Base-by-base conservation (phyloP, 2,113 vertebrate genomes). In the Strix uralensis region DNA sequence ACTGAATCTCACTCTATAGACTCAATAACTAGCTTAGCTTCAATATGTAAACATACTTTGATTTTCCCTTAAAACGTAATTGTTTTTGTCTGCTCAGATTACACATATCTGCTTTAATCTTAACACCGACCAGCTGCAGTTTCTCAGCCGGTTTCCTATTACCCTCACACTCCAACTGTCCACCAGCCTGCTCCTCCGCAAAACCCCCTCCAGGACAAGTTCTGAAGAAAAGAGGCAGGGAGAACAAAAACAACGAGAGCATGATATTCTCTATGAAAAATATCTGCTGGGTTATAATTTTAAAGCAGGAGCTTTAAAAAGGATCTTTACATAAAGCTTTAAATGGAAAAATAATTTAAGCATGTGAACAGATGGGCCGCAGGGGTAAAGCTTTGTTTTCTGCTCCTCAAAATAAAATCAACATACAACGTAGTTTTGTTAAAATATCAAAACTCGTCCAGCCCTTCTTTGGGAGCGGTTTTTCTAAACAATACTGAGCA, bases 111-210 rank as follows among this genome's bases (percentile, higher is more conserved):
- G 3, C 25, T 70, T 70, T 51, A 38, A 25, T 13, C n/a, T 46
- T 61, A 62, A 46, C 59, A 38, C 13, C 42, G 32, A 18, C 15
- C 15, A 71, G 23, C 7, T 70, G 19, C 30, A n/a, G 6, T 66
- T 70, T 61, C n/a, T 88, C 23, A 27, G 4, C 23, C 2, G 1
- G 29, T 29, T 85, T 88, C 29, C 15, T 57, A 9, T 52, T 19
- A 47, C 7, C 20, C 29, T 67, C 7, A 3, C 8, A 25, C 10
- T 27, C 3, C 3, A 66, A 20, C 15, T 0, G 0, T 27, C 30
- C 20, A 54, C 16, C 7, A 21, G 22, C 57, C n/a, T 21, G 21
- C 13, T 73, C 20, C 38, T 69, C 44, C 3, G 1, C 15, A 57
- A 66, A 65, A 12, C 30, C 9, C 21, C 36, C 11, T 16, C 5